Conservation (phyloP, 2,888 invertebrate species). For the Argyresthia albistria region DNA sequence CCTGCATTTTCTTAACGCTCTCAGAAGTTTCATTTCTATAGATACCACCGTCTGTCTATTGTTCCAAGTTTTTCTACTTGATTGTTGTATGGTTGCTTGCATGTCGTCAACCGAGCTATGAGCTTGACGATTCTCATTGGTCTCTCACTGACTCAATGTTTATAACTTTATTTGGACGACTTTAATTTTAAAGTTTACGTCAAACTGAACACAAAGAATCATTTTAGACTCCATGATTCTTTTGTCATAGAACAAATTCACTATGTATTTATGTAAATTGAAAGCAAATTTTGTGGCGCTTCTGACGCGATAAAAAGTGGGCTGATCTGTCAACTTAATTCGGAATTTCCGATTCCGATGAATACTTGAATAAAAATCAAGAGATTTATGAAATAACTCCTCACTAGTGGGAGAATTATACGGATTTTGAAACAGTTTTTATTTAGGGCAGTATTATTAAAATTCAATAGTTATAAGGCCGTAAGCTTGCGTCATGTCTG, state of each 20-base stretch:
- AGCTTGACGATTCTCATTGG: no score
- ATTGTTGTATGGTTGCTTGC: no score
- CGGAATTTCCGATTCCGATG: neutral
- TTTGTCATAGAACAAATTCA: conserved; percentile 9
- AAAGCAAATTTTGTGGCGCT: neutral
- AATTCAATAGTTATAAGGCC: neutral
- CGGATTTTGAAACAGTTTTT: neutral
- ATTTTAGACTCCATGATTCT: no score
- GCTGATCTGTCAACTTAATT: neutral
- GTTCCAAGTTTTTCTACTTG: no score
- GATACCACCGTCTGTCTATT: no score
- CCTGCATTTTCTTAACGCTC: no score
- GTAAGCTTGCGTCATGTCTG: neutral
- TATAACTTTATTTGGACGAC: no score
- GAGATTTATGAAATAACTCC: neutral
- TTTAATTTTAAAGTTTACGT: no score
- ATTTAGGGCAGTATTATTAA: neutral
- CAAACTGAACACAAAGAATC: no score
- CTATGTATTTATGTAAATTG: conserved; percentile 12
- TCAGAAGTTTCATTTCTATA: no score
- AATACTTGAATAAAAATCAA: neutral
- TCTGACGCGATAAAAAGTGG: neutral
- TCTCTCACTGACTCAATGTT: no score
- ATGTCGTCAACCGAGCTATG: no score
- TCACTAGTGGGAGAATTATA: neutral